Percentiles rank a stretch among this genome's conserved stretches.
phyloP scores from a whole-genome alignment of 2,797 vertebrate genomes.

The Typhlichthys eigenmanni region DNA sequence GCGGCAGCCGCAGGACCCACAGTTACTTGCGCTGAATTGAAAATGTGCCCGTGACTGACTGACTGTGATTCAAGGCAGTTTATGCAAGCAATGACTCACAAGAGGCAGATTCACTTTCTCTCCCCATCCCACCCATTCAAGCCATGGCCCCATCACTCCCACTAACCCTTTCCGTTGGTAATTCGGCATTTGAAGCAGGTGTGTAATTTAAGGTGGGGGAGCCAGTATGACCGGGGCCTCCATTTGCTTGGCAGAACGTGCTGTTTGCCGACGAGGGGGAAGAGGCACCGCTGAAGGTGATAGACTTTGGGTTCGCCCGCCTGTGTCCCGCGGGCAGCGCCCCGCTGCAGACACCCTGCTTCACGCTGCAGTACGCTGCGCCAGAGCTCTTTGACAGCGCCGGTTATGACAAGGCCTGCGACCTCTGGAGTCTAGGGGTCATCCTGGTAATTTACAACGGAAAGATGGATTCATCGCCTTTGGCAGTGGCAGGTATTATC shows the following conservation, averaged over 20 bases:
- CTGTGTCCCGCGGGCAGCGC: conserved; percentile 84
- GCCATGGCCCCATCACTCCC: no score
- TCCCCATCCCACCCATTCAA: no score
- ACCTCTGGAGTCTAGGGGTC: conserved; percentile 93
- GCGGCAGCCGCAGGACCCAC: no score
- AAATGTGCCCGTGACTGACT: no score
- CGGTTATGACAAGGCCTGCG: conserved; percentile 91
- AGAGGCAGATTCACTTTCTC: no score
- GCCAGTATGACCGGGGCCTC: background rate
- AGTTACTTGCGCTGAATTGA: no score
- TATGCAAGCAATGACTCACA: no score
- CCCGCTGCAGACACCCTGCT: conserved; percentile 90
- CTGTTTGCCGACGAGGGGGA: conserved; percentile 86
- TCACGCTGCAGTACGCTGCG: conserved; percentile 91
- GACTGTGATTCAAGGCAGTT: no score
- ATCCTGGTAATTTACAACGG: conserved; percentile 81
- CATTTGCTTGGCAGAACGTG: conserved; percentile 78
- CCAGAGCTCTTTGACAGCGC: conserved; percentile 88
- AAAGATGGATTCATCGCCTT: background rate
- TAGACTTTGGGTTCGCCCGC: conserved; percentile 91
- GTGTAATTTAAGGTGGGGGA: background rate
- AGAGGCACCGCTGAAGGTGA: conserved; percentile 86
- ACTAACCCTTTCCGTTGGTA: no score
- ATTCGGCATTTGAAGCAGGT: no score
- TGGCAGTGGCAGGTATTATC: background rate